A percentile compares a stretch with the other conserved stretches of the same genome.
phyloP scores from a whole-genome alignment of 2,797 vertebrate genomes.

The Clarias laeviceps region DNA sequence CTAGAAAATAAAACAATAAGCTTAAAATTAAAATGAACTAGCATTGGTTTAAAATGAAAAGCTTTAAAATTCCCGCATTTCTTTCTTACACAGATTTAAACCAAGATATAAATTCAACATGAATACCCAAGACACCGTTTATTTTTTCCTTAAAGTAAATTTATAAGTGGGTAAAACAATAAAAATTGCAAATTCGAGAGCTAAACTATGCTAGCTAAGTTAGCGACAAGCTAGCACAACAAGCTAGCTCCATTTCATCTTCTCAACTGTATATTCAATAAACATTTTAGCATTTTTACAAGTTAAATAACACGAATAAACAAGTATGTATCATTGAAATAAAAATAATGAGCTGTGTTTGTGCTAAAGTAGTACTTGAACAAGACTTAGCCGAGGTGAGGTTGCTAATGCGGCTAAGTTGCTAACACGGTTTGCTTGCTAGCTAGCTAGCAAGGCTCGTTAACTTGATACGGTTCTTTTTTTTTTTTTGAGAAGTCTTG shows the following conservation, averaged over 20 bases:
- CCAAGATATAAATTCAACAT: not conserved
- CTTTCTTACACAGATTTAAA: not conserved
- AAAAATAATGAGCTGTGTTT: not conserved
- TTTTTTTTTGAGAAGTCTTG: not conserved
- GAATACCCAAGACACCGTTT: not conserved
- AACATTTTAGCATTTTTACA: not conserved
- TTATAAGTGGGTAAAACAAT: not conserved
- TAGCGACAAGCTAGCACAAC: constrained; percentile 40
- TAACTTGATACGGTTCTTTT: constrained; percentile 43
- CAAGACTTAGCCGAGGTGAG: constrained; percentile 9
- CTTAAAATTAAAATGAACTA: constrained; percentile 13
- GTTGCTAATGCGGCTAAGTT: constrained; percentile 35
- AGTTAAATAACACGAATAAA: not conserved
- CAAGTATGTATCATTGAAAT: too few relatives aligned
- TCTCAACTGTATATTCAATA: not conserved
- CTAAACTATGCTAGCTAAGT: constrained; percentile 37
- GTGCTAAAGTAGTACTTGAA: not conserved
- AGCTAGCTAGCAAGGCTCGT: constrained; percentile 31
- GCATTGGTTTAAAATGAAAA: not conserved
- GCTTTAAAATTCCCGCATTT: not conserved
- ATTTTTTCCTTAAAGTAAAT: too few relatives aligned
- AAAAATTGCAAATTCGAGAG: not conserved
- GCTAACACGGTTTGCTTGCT: constrained; percentile 22
- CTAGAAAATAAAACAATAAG: not conserved
- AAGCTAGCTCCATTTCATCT: constrained; percentile 26